These are phyloP conservation scores for Poecilus cupreus DNA, from an alignment of 2,888 invertebrate genomes.

Conservation along the genomic window DNA sequence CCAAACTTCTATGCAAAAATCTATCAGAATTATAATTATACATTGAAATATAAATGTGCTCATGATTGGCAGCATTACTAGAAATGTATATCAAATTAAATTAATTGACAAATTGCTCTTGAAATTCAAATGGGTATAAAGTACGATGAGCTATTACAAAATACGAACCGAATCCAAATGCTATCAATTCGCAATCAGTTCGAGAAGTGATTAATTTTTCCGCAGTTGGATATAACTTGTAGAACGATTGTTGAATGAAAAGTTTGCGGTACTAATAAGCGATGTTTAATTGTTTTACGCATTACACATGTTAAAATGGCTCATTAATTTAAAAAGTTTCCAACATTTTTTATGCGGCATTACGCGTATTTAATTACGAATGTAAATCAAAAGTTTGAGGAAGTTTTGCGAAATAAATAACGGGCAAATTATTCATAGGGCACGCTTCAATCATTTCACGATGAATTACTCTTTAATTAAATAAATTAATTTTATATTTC, in stretches of 20 bases:
- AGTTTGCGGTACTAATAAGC: constrained; percentile 21
- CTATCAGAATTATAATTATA: too few species aligned
- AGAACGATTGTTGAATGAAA: constrained; percentile 34
- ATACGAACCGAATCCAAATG: not conserved
- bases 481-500: too few species aligned
- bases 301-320: constrained; percentile 39
- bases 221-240: constrained; percentile 18
- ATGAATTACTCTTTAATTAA: not conserved
- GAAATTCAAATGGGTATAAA: too few species aligned
- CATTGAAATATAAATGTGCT: too few species aligned
- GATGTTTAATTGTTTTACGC: constrained; percentile 50
- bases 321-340: constrained; percentile 54
- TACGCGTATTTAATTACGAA: constrained; percentile 44
- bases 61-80: too few species aligned
- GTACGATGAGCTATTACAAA: not conserved
- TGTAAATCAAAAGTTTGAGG: constrained; percentile 50
- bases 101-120: too few species aligned
- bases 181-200: constrained; percentile 4
- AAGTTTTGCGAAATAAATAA: not conserved
- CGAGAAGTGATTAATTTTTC: constrained; percentile 20
- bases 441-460: constrained; percentile 1
- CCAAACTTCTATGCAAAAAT: too few species aligned
- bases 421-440: constrained; percentile 11
- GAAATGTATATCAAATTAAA: too few species aligned
- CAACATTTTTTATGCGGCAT: constrained; percentile 40